These are phyloP conservation scores for Barypeithes pellucidus DNA, from an alignment of 2,888 invertebrate genomes.

Conservation along the genomic window DNA sequence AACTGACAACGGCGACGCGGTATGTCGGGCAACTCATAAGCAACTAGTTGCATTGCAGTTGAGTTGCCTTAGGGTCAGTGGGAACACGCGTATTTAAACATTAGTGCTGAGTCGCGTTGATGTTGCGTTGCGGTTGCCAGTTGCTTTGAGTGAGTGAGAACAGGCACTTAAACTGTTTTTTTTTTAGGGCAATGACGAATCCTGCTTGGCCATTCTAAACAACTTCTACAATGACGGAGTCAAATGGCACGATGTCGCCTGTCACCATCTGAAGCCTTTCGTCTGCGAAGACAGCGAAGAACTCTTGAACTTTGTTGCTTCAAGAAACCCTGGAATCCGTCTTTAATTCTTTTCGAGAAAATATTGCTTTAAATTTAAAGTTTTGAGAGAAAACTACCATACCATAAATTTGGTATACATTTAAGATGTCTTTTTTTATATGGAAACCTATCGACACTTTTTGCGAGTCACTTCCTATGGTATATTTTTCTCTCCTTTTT, in stretches of 20 bases:
- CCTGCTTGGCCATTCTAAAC: slow-evolving; percentile 90
- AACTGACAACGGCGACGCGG: too few relatives aligned
- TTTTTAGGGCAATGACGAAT: slow-evolving; percentile 89
- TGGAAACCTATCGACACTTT: neutral
- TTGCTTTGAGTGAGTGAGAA: too few relatives aligned
- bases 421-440: neutral
- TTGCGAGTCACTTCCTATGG: neutral
- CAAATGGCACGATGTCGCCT: slow-evolving; percentile 91
- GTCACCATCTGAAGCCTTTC: slow-evolving; percentile 89
- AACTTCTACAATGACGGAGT: slow-evolving; percentile 93
- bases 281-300: slow-evolving; percentile 95
- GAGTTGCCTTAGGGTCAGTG: too few relatives aligned
- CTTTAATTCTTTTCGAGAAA: slow-evolving; percentile 73
- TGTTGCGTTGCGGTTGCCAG: too few relatives aligned
- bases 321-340: slow-evolving; percentile 89
- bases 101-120: too few relatives aligned
- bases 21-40: too few relatives aligned
- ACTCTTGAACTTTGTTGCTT: slow-evolving; percentile 90
- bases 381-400: neutral
- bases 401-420: slow-evolving; percentile 9
- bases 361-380: neutral
- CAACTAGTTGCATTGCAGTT: too few relatives aligned
- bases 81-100: too few relatives aligned
- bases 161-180: too few relatives aligned
- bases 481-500: slow-evolving; percentile 9